A percentile compares a stretch with the other conserved stretches of the same genome.
Conservation (phyloP, 2,888 invertebrate genomes). For the Parasteatoda lunata region DNA sequence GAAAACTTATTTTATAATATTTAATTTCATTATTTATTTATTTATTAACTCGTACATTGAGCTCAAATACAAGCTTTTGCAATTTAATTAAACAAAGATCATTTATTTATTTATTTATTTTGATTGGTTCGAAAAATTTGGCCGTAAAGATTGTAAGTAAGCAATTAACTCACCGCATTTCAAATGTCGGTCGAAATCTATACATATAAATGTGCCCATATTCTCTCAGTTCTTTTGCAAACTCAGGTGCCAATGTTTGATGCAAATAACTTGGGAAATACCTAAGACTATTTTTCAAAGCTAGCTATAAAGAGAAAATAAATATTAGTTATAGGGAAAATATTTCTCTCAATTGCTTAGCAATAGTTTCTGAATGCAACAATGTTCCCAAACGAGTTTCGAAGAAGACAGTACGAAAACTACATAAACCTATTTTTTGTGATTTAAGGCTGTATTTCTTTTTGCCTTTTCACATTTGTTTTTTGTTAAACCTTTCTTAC, state of each 20-base stretch:
- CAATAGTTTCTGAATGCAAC: too few relatives aligned
- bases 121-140: neutral
- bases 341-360: neutral
- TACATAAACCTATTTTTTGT: too few relatives aligned
- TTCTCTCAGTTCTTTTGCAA: constrained; percentile 77
- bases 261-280: constrained; percentile 78
- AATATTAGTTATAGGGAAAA: constrained; percentile 6
- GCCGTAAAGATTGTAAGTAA: neutral
- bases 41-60: too few relatives aligned
- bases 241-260: constrained; percentile 76
- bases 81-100: too few relatives aligned
- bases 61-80: too few relatives aligned
- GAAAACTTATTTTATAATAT: too few relatives aligned
- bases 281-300: constrained; percentile 78
- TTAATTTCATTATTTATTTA: too few relatives aligned
- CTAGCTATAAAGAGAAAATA: constrained; percentile 74
- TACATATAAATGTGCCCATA: constrained; percentile 81
- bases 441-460: too few relatives aligned
- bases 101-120: constrained; percentile 45
- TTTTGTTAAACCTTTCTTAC: too few relatives aligned
- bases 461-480: too few relatives aligned
- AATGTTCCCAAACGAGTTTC: too few relatives aligned
- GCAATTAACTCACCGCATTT: constrained; percentile 74
- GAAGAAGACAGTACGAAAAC: too few relatives aligned
- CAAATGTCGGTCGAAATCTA: constrained; percentile 76